A percentile compares a stretch with the other conserved stretches of the same genome.
These are phyloP conservation scores for Artemia sinica DNA, from an alignment of 2,888 invertebrate genomes.

Conservation along the genomic window DNA sequence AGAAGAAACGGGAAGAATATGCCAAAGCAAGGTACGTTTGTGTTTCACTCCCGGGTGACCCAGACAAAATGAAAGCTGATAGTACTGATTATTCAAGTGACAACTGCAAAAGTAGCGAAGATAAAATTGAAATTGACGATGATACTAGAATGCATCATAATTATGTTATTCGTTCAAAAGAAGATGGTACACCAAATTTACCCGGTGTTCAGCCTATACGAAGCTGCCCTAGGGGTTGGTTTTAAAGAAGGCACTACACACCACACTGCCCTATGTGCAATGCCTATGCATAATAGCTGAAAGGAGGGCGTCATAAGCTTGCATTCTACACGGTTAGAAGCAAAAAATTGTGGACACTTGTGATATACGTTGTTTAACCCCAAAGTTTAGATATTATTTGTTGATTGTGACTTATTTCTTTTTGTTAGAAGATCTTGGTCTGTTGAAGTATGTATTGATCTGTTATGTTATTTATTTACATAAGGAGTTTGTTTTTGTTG, in stretches of 20 bases:
- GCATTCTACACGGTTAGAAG: no score
- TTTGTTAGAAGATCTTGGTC: no score
- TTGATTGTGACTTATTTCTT: no score
- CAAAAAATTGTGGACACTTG: no score
- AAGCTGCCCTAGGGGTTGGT: constrained; percentile 15
- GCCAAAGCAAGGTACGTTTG: constrained; percentile 16
- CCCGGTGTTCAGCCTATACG: constrained; percentile 55
- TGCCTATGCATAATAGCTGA: no score
- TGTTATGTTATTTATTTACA: no score
- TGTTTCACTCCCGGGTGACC: constrained; percentile 14
- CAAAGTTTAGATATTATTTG: no score
- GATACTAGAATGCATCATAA: constrained; percentile 11
- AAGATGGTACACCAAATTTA: constrained; percentile 39
- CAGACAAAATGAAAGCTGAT: constrained; percentile 16
- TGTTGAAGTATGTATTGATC: no score
- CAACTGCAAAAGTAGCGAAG: constrained; percentile 6
- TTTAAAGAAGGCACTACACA: not conserved
- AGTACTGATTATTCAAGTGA: not conserved
- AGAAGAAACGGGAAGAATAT: constrained; percentile 16
- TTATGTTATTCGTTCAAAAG: not conserved
- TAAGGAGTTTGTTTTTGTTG: no score
- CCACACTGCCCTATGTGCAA: no score
- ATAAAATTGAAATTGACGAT: constrained; percentile 7
- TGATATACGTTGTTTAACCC: no score
- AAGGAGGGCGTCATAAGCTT: no score